Evolutionary conservation across 2,113 vertebrate genomes (phyloP), one percentile per base, ranked within the genome.

Genomic region (Nestor notabilis): DNA sequence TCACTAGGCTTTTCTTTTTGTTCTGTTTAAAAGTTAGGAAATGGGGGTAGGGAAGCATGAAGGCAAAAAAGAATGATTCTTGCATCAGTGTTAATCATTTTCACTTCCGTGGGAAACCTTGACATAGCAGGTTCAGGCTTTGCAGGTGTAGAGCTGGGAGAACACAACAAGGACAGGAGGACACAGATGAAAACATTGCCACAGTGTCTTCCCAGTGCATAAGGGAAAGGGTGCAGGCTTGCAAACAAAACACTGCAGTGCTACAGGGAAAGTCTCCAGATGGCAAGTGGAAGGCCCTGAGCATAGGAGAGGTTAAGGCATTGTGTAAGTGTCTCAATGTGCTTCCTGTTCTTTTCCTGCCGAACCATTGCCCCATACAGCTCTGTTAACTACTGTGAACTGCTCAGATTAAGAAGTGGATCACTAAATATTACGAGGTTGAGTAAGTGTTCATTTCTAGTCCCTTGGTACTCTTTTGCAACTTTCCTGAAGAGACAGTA

Each of bases 261-360:
- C 44, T 55, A 2, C 17, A 5, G 35, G 55, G 29, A 37, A 46
- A 11, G 46, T 27, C 72, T 89, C 17, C 5, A 28, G 35, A 27
- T 0, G 1, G 33, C 49, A 70, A 27, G 31, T 13, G 14, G 43
- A 63, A 76, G 25, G 18, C 37, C 14, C 4, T 52, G 52, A 61
- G 27, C 37, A 12, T 3, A n/a, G 72, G 21, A 41, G 11, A 49
- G 8, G 7, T 61, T 70, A 18, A 63, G 19, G 25, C 46, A 25
- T 44, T 8, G 5, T 83, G 8, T 10, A 19, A 13, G 23, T 72
- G 21, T 70, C 24, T 41, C 41, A 53, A 0, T 1, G 0, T 46
- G 5, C 7, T 81, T 83, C 46, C 37, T 19, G 4, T 19, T 52
- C 39, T 74, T 71, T 39, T 89, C n/a, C 17, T 74, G 13, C 29